Conservation (phyloP, 2,888 invertebrate genomes). For the Synanthedon myopaeformis region DNA sequence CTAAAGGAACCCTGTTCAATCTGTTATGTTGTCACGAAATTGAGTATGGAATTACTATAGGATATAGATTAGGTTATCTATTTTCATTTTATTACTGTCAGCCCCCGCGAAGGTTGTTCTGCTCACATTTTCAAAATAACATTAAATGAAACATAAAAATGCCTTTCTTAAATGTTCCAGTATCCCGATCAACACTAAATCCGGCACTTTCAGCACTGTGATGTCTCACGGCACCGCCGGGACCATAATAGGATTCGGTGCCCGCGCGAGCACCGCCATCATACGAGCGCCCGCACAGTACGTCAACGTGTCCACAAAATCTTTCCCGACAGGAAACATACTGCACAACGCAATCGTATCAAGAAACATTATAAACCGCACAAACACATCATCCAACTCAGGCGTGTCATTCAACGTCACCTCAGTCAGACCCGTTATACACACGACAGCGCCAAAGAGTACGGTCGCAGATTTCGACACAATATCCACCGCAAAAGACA, state of each 20-base stretch:
- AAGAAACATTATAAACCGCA: slow-evolving; percentile 53
- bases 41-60: no score
- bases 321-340: slow-evolving; percentile 63
- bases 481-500: slow-evolving; percentile 61
- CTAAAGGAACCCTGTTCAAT: no score
- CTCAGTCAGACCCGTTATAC: slow-evolving; percentile 39
- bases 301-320: slow-evolving; percentile 59
- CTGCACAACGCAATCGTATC: slow-evolving; percentile 65
- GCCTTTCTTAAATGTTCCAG: slow-evolving; percentile 16
- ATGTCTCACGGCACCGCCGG: slow-evolving; percentile 64
- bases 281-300: slow-evolving; percentile 53
- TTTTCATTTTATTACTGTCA: no score
- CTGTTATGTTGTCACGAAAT: no score
- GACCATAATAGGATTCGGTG: slow-evolving; percentile 58
- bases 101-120: no score
- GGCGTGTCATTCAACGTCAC: slow-evolving; percentile 52
- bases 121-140: no score
- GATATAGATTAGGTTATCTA: no score
- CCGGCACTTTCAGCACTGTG: slow-evolving; percentile 57
- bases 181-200: slow-evolving; percentile 55
- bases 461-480: slow-evolving; percentile 48
- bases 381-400: slow-evolving; percentile 28
- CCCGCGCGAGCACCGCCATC: slow-evolving; percentile 47
- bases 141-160: no score
- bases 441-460: slow-evolving; percentile 47